A percentile compares a stretch with the other conserved stretches of the same genome.
phyloP scores from a whole-genome alignment of 2,113 vertebrate genomes.

The Gallinago undulata region DNA sequence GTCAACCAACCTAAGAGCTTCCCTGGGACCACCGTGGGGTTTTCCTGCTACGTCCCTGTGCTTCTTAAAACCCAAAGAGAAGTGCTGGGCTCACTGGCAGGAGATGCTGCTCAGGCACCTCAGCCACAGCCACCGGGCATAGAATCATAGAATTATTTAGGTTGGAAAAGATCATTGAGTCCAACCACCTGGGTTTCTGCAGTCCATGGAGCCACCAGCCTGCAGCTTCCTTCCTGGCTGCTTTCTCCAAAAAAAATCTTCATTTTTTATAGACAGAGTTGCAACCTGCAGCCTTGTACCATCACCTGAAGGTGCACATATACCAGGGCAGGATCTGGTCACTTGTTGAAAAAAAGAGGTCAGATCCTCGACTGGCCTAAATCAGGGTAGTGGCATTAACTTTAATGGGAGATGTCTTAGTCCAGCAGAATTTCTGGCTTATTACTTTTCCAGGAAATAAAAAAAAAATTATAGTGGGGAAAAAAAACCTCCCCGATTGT shows the following conservation, averaged over 20 bases:
- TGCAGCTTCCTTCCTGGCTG: rapidly evolving
- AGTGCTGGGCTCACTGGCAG: neutral
- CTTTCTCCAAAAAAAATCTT: neutral
- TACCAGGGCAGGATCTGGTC: neutral
- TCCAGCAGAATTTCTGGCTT: slow-evolving; percentile 5
- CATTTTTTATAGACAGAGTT: neutral
- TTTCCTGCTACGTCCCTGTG: neutral
- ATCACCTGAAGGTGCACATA: neutral
- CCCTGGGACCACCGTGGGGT: rapidly evolving
- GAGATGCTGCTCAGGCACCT: neutral
- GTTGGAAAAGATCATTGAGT: neutral
- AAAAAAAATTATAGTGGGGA: neutral
- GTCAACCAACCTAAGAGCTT: neutral
- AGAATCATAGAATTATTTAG: neutral
- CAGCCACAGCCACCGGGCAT: rapidly evolving
- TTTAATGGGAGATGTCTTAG: neutral
- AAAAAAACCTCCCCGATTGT: neutral
- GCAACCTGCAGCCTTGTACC: neutral
- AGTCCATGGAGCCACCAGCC: neutral
- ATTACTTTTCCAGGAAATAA: neutral
- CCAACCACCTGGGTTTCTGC: neutral
- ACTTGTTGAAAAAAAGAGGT: neutral
- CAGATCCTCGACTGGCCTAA: neutral
- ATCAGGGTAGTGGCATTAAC: neutral
- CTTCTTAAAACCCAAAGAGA: neutral